Conservation (phyloP, 2,888 invertebrate genomes). For the Eretmocerus hayati region DNA sequence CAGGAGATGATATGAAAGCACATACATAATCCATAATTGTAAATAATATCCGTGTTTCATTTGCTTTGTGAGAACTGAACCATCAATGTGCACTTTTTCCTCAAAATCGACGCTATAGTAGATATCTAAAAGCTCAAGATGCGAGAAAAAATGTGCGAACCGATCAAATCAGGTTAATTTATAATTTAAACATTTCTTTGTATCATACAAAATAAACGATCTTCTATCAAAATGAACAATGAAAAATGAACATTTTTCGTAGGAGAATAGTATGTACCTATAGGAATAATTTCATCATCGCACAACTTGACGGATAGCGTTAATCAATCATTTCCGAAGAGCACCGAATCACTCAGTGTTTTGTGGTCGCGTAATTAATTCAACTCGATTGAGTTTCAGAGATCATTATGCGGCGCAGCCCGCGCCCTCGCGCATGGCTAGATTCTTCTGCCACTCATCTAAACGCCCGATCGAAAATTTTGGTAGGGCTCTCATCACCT, state of each 20-base stretch:
- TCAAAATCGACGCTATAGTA: conserved; percentile 23
- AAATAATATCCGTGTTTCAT: conserved; percentile 42
- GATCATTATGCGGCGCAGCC: too few relatives aligned
- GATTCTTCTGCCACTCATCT: too few relatives aligned
- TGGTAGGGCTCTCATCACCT: too few relatives aligned
- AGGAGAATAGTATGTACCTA: conserved; percentile 20
- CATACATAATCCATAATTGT: conserved; percentile 35
- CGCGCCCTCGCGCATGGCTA: too few relatives aligned
- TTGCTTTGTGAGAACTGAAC: conserved; percentile 38
- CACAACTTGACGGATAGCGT: too few relatives aligned
- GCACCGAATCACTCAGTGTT: too few relatives aligned
- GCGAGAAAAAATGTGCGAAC: conserved; percentile 25
- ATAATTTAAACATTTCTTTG: conserved; percentile 23
- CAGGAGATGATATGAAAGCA: conserved; percentile 22
- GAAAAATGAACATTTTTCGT: conserved; percentile 34
- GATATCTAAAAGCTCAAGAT: conserved; percentile 22
- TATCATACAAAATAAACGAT: conserved; percentile 22
- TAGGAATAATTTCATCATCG: conserved; percentile 20
- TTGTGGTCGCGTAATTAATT: too few relatives aligned
- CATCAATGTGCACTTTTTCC: conserved; percentile 37
- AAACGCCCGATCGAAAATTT: too few relatives aligned
- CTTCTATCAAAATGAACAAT: conserved; percentile 26
- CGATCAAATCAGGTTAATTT: conserved; percentile 19
- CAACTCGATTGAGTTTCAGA: too few relatives aligned
- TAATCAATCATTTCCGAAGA: too few relatives aligned